Conservation (phyloP, 1,140 invertebrate species). For the Lasaia peninsularis region DNA sequence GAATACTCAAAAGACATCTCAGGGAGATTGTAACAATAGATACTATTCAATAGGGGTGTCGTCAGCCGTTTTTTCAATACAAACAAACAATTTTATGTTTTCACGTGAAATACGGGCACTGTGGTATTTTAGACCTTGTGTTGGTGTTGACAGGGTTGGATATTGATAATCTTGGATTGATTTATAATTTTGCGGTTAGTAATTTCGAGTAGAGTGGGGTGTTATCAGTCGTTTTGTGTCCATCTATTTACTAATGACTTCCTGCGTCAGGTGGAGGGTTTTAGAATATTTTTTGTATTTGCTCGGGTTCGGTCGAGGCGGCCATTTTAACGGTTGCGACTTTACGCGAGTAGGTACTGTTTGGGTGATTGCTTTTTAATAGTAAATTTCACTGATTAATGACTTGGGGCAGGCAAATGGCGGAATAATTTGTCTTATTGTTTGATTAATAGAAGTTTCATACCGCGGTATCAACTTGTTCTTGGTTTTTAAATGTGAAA, state of each 20-base stretch:
- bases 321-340: slow-evolving; percentile 7
- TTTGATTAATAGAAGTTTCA: background rate
- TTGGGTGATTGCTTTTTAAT: slow-evolving; percentile 7
- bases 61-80: slow-evolving; percentile 59
- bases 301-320: slow-evolving; percentile 21
- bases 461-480: too few relatives aligned
- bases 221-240: slow-evolving; percentile 60
- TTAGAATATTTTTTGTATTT: slow-evolving; percentile 41
- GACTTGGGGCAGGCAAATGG: background rate
- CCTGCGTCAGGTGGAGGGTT: slow-evolving; percentile 67
- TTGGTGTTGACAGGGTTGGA: slow-evolving; percentile 13
- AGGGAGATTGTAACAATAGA: slow-evolving; percentile 63
- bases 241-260: slow-evolving; percentile 76
- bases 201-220: slow-evolving; percentile 62
- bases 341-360: background rate
- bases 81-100: slow-evolving; percentile 32
- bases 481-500: too few relatives aligned
- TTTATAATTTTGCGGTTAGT: slow-evolving; percentile 35
- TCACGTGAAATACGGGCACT: slow-evolving; percentile 3
- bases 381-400: slow-evolving; percentile 8
- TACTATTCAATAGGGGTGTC: slow-evolving; percentile 54
- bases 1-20: slow-evolving; percentile 51
- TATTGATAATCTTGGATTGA: background rate
- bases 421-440: background rate
- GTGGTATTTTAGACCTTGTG: slow-evolving; percentile 26